Percentiles rank a stretch among this genome's conserved stretches.
These are phyloP conservation scores for Muscicapa adusta DNA, from an alignment of 2,113 vertebrate species.

Conservation along the genomic window DNA sequence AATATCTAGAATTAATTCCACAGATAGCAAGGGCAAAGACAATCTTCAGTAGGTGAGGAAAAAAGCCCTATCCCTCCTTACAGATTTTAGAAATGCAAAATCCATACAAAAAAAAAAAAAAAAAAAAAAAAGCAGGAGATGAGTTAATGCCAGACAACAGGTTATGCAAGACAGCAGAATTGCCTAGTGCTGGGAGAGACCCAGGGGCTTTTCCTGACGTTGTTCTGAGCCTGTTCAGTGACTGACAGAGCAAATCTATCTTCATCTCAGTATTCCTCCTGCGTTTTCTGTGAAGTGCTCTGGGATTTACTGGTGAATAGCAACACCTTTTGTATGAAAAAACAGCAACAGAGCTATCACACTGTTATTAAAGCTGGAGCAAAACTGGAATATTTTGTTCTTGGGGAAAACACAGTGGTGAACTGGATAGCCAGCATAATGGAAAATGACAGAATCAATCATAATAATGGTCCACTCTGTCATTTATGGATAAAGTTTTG, in stretches of 20 bases:
- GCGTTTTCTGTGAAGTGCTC: neutral
- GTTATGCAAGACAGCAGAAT: neutral
- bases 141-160: neutral
- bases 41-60: neutral
- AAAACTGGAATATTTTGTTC: neutral
- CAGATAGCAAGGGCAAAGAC: neutral
- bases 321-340: neutral
- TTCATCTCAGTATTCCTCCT: neutral
- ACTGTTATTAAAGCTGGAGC: neutral
- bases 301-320: neutral
- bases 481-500: neutral
- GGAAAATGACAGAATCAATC: neutral
- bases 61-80: neutral
- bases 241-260: neutral
- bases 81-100: neutral
- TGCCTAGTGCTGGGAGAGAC: neutral
- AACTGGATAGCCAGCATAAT: neutral
- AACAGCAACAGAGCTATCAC: neutral
- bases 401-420: neutral
- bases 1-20: neutral
- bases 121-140: neutral
- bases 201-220: neutral
- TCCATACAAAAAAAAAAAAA: neutral
- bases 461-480: neutral
- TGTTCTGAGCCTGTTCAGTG: neutral